A percentile compares a stretch with the other conserved stretches of the same genome.
These are phyloP conservation scores for Cerastis rubricosa DNA, from an alignment of 2,888 invertebrate genomes.

Conservation along the genomic window DNA sequence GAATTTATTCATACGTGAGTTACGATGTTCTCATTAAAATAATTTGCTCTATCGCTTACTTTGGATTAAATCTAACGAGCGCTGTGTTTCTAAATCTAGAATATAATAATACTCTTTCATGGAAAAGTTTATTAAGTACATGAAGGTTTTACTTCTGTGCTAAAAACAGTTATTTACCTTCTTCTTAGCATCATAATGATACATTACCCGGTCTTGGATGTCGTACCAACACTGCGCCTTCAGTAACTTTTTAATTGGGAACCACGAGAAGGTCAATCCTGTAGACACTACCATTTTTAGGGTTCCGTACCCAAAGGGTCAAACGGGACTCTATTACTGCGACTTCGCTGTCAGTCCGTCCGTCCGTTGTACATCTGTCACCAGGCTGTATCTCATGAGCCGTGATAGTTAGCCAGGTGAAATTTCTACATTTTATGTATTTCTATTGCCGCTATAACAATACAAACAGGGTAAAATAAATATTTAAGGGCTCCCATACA, in stretches of 20 bases:
- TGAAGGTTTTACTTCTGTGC: background rate
- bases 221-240: background rate
- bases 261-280: too few relatives aligned
- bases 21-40: slow-evolving; percentile 41
- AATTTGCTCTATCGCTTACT: slow-evolving; percentile 26
- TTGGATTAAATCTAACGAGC: slow-evolving; percentile 3
- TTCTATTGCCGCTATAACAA: too few relatives aligned
- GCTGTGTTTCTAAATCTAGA: background rate
- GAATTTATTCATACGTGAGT: slow-evolving; percentile 18
- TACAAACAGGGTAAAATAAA: too few relatives aligned
- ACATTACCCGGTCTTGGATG: background rate
- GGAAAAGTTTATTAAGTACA: background rate
- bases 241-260: background rate
- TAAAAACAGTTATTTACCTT: background rate
- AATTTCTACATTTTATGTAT: too few relatives aligned
- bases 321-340: too few relatives aligned
- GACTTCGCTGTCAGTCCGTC: too few relatives aligned
- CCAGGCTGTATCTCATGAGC: too few relatives aligned
- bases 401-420: too few relatives aligned
- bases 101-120: background rate
- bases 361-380: too few relatives aligned
- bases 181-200: background rate
- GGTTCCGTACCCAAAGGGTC: too few relatives aligned
- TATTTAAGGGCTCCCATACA: too few relatives aligned
- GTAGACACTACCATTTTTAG: background rate